Evolutionary conservation across 2,888 invertebrate genomes (phyloP).

Genomic region (Pammene fasciana): DNA sequence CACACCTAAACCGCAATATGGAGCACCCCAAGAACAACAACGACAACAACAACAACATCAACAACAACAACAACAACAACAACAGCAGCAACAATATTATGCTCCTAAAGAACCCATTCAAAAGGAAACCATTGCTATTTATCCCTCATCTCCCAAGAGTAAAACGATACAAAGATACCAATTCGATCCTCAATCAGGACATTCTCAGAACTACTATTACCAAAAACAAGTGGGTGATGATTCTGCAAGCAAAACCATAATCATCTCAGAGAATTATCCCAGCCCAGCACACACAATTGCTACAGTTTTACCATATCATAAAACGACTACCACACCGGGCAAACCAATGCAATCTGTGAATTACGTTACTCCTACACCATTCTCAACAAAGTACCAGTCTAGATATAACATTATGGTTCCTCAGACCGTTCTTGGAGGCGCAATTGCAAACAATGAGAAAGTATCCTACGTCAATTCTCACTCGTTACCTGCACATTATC

Average conservation of each 20-base stretch:
- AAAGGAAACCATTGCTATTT: constrained; percentile 57
- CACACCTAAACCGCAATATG: constrained; percentile 41
- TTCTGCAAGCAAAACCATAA: constrained; percentile 58
- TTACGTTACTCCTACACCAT: constrained; percentile 74
- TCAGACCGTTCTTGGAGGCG: constrained; percentile 66
- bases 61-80: too few relatives aligned
- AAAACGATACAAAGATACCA: constrained; percentile 56
- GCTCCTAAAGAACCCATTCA: constrained; percentile 53
- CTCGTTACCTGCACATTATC: constrained; percentile 60
- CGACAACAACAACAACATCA: not conserved
- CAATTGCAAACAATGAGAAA: constrained; percentile 60
- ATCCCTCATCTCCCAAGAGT: constrained; percentile 55
- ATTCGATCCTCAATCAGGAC: constrained; percentile 54
- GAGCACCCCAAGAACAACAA: constrained; percentile 37
- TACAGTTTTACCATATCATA: constrained; percentile 73
- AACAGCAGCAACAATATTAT: constrained; percentile 54
- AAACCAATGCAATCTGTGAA: constrained; percentile 68
- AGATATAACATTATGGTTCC: constrained; percentile 76
- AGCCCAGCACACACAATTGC: constrained; percentile 83
- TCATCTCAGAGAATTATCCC: constrained; percentile 83
- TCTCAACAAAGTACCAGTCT: constrained; percentile 68
- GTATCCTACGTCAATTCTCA: constrained; percentile 75
- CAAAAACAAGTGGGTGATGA: constrained; percentile 59
- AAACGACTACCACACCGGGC: constrained; percentile 56
- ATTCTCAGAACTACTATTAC: constrained; percentile 63